Evolutionary conservation across 1,140 invertebrate species (phyloP).

Genomic region (Drosophila ercepeae): DNA sequence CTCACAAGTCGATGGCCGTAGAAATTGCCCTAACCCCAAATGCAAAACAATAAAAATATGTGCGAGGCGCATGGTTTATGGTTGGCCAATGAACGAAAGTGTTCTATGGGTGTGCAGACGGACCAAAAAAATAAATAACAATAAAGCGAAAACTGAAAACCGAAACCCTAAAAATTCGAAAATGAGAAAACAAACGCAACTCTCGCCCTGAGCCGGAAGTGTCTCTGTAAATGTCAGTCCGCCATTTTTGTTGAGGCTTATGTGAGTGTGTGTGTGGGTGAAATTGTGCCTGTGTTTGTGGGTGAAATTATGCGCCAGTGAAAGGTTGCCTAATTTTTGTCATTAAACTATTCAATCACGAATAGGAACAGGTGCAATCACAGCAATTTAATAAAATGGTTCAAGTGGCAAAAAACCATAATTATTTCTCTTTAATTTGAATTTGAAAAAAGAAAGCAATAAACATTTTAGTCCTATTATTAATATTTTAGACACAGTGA

Average conservation of each 20-base stretch:
- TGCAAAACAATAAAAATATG: constrained; percentile 50
- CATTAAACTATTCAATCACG: constrained; percentile 31
- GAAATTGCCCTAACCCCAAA: constrained; percentile 75
- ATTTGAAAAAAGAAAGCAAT: no score
- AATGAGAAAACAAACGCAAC: constrained; percentile 24
- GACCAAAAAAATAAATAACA: constrained; percentile 6
- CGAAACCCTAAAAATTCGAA: constrained; percentile 2
- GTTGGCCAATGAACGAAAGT: constrained; percentile 61
- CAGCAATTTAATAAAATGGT: constrained; percentile 12
- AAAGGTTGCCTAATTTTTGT: constrained; percentile 65
- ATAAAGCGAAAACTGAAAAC: constrained; percentile 6
- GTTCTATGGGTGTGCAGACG: constrained; percentile 54
- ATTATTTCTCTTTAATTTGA: no score
- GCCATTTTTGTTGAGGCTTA: not conserved
- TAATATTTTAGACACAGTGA: no score
- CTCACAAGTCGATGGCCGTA: constrained; percentile 41
- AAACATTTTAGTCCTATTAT: no score
- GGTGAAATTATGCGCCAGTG: constrained; percentile 63
- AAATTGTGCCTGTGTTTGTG: constrained; percentile 23
- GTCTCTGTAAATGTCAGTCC: not conserved
- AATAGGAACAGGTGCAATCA: constrained; percentile 21
- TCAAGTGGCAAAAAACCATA: not conserved
- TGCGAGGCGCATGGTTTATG: constrained; percentile 13
- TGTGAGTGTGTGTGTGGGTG: constrained; percentile 5
- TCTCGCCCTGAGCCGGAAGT: constrained; percentile 48